Evolutionary conservation across 2,888 invertebrate genomes (phyloP).

Genomic region (Leptarthrus brevirostris): DNA sequence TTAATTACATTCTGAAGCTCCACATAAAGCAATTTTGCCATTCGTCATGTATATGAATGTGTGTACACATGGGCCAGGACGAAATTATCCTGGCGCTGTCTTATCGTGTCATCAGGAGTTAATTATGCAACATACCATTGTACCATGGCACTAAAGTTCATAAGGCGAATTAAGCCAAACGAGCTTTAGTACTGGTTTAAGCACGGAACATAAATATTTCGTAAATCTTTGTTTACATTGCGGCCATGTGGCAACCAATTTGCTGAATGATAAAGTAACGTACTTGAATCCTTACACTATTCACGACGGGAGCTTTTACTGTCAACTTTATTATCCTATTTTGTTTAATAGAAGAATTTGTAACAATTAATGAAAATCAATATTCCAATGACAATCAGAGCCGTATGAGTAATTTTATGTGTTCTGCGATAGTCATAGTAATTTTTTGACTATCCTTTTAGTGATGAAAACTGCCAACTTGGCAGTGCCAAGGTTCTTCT

Average conservation of each 20-base stretch:
- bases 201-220: constrained; percentile 28
- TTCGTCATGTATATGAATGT: constrained; percentile 27
- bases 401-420: too few species aligned
- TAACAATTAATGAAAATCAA: too few species aligned
- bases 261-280: not conserved
- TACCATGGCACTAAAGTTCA: constrained; percentile 18
- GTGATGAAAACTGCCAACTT: too few species aligned
- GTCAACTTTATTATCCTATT: too few species aligned
- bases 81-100: constrained; percentile 31
- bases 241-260: constrained; percentile 27
- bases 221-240: constrained; percentile 18
- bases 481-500: too few species aligned
- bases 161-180: constrained; percentile 37
- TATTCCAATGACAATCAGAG: too few species aligned
- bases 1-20: constrained; percentile 35
- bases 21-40: constrained; percentile 18
- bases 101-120: constrained; percentile 42
- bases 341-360: too few species aligned
- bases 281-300: too few species aligned
- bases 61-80: not conserved
- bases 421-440: too few species aligned
- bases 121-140: constrained; percentile 42
- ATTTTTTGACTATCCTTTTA: too few species aligned
- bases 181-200: constrained; percentile 22
- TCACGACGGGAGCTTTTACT: too few species aligned